Evolutionary conservation across 2,888 invertebrate species (phyloP).

Genomic region (Galerucella pusilla): DNA sequence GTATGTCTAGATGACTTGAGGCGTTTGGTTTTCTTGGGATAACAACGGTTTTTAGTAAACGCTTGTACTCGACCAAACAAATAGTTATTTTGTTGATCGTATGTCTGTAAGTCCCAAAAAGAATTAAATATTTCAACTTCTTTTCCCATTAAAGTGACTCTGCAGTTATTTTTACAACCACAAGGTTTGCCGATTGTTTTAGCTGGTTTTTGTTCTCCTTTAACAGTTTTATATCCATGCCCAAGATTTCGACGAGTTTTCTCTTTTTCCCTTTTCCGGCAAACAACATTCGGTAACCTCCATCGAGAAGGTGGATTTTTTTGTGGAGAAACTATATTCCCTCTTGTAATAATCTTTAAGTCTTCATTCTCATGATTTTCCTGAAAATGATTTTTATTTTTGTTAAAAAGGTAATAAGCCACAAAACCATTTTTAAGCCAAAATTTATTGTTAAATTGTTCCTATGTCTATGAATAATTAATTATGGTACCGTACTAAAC

Average conservation of each 20-base stretch:
- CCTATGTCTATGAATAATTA: too few relatives aligned
- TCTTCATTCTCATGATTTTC: too few relatives aligned
- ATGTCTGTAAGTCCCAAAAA: conserved; percentile 17
- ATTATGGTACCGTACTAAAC: too few relatives aligned
- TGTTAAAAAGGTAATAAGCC: too few relatives aligned
- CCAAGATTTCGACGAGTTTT: background rate
- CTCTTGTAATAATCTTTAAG: background rate
- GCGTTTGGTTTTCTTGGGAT: conserved; percentile 42
- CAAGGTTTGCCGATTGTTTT: background rate
- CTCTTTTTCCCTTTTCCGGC: background rate
- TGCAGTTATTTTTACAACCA: conserved; percentile 5
- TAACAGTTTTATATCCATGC: background rate
- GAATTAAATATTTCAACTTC: conserved; percentile 3
- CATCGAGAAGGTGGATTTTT: background rate
- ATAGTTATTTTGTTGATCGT: conserved; percentile 13
- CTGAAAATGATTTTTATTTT: too few relatives aligned
- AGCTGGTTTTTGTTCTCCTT: background rate
- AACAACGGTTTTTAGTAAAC: conserved; percentile 31
- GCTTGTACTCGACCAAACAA: conserved; percentile 36
- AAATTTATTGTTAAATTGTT: too few relatives aligned
- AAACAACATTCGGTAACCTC: background rate
- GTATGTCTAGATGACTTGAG: conserved; percentile 31
- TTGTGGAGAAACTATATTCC: background rate
- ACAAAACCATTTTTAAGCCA: too few relatives aligned
- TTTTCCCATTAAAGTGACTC: background rate